Conservation (phyloP, 2,888 invertebrate genomes). For the Heteromyza rotundicornis region DNA sequence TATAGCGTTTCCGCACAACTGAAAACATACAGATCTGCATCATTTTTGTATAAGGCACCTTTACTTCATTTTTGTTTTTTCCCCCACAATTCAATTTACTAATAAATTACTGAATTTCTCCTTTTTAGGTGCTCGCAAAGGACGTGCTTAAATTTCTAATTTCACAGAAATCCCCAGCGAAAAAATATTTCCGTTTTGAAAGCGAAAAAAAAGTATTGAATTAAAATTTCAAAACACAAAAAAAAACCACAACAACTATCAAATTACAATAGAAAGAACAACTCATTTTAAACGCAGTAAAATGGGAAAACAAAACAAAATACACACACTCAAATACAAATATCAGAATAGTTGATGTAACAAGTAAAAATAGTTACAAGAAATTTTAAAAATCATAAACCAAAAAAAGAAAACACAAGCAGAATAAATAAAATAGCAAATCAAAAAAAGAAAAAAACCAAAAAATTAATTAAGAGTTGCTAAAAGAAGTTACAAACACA, state of each 20-base stretch:
- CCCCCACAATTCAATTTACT: no score
- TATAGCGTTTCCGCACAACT: no score
- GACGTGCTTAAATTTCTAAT: constrained; percentile 56
- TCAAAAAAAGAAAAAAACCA: constrained; percentile 12
- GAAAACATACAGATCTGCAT: no score
- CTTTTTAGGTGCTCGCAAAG: constrained; percentile 57
- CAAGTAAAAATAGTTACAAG: constrained; percentile 1
- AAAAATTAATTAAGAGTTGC: constrained; percentile 27
- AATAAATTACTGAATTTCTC: no score
- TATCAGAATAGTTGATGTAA: background rate
- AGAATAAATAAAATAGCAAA: no score
- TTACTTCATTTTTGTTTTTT: no score
- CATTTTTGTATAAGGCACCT: no score
- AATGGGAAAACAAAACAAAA: background rate
- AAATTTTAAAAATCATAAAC: constrained; percentile 6
- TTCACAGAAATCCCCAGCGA: constrained; percentile 44
- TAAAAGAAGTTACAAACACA: constrained; percentile 23
- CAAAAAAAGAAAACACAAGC: constrained; percentile 4
- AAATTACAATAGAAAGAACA: constrained; percentile 24
- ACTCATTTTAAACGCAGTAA: constrained; percentile 7
- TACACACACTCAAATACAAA: background rate
- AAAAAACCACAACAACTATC: constrained; percentile 24
- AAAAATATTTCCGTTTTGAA: constrained; percentile 42
- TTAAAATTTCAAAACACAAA: constrained; percentile 31
- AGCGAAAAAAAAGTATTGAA: constrained; percentile 35